A percentile compares a stretch with the other conserved stretches of the same genome.
Evolutionary conservation across 2,888 invertebrate genomes (phyloP).

Genomic region (Phymatocera aterrima): DNA sequence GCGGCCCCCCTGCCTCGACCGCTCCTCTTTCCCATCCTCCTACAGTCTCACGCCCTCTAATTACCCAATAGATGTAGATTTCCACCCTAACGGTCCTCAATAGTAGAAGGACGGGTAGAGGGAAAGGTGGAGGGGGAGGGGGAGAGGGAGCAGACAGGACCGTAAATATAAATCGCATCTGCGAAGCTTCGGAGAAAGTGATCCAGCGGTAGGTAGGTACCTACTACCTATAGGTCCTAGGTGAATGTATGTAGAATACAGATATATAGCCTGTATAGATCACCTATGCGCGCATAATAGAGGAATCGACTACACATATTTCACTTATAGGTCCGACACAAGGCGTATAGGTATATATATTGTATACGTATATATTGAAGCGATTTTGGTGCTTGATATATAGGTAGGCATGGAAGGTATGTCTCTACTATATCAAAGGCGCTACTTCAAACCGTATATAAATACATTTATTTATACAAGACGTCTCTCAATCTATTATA

Average conservation of each 20-base stretch:
- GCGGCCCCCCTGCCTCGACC: too few species aligned
- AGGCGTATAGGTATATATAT: too few species aligned
- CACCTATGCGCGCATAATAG: too few species aligned
- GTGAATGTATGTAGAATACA: not conserved
- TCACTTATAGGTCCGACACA: too few species aligned
- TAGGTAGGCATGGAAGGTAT: too few species aligned
- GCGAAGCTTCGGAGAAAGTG: slow-evolving; percentile 62
- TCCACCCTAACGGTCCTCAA: slow-evolving; percentile 53
- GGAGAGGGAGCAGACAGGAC: slow-evolving; percentile 40
- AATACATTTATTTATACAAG: not conserved
- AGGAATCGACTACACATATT: too few species aligned
- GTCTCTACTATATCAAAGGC: slow-evolving; percentile 4
- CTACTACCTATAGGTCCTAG: not conserved
- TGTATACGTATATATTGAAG: too few species aligned
- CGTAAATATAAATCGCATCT: slow-evolving; percentile 68
- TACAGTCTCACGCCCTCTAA: slow-evolving; percentile 71
- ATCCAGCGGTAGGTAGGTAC: slow-evolving; percentile 50
- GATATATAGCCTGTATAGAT: too few species aligned
- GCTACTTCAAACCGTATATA: not conserved
- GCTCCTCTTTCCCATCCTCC: slow-evolving; percentile 25
- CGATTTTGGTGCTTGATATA: too few species aligned
- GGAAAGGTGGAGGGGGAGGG: too few species aligned
- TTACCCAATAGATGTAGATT: slow-evolving; percentile 69
- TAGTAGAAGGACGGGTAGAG: slow-evolving; percentile 46
- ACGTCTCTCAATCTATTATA: slow-evolving; percentile 25